phyloP scores from a whole-genome alignment of 2,888 invertebrate genomes.

The Lobophora halterata region DNA sequence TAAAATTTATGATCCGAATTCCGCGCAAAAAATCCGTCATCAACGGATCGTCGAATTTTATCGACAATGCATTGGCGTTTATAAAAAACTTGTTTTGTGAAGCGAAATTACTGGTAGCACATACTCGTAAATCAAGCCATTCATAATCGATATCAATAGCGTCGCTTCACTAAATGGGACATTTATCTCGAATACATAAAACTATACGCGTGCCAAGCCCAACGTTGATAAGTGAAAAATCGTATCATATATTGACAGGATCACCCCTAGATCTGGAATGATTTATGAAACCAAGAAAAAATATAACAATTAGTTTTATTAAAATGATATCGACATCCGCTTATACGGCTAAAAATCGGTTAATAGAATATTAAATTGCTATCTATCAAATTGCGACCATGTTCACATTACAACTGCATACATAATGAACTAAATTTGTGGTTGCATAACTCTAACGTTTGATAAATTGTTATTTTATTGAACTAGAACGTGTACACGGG shows the following conservation, averaged over 20 bases:
- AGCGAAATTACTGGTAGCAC: constrained; percentile 52
- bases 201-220: constrained; percentile 62
- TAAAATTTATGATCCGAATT: constrained; percentile 20
- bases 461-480: constrained; percentile 24
- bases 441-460: constrained; percentile 21
- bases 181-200: constrained; percentile 70
- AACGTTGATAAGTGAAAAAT: constrained; percentile 65
- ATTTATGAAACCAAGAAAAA: constrained; percentile 52
- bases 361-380: constrained; percentile 67
- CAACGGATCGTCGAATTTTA: constrained; percentile 48
- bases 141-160: constrained; percentile 60
- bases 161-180: constrained; percentile 62
- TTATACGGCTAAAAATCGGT: constrained; percentile 50
- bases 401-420: constrained; percentile 60
- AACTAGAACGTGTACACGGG: constrained; percentile 2
- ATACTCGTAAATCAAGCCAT: constrained; percentile 72
- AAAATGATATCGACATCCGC: constrained; percentile 25
- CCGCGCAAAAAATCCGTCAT: constrained; percentile 43
- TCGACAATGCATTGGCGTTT: constrained; percentile 37
- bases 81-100: constrained; percentile 56
- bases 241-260: constrained; percentile 52
- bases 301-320: constrained; percentile 15
- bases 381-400: constrained; percentile 54
- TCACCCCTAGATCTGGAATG: constrained; percentile 60
- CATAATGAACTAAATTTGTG: constrained; percentile 35